Conservation (phyloP, 2,888 invertebrate genomes). For the Leptarthrus brevirostris region DNA sequence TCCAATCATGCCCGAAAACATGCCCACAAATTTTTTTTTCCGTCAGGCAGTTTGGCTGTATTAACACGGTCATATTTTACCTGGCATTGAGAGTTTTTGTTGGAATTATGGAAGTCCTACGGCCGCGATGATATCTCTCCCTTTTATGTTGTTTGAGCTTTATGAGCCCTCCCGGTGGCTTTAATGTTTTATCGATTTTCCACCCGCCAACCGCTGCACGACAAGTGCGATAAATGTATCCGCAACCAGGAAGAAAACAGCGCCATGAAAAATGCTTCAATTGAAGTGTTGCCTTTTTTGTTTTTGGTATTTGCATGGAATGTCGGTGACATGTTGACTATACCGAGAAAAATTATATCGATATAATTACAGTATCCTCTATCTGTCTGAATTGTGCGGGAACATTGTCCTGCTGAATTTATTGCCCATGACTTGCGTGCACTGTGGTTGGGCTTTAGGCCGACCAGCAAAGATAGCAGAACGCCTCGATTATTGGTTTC, state of each 20-base stretch:
- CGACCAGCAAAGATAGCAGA: not conserved
- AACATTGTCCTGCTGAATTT: not conserved
- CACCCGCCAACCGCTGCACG: not conserved
- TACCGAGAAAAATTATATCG: not conserved
- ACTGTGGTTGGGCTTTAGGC: not conserved
- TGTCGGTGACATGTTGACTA: not conserved
- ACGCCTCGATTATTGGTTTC: conserved; percentile 12
- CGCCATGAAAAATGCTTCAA: conserved; percentile 21
- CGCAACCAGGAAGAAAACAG: conserved; percentile 5
- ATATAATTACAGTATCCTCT: not conserved
- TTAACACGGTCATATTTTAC: conserved; percentile 39
- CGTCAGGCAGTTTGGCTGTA: conserved; percentile 11
- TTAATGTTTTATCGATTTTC: conserved; percentile 43
- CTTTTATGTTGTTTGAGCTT: conserved; percentile 12
- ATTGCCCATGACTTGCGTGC: not conserved
- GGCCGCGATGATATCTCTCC: not conserved
- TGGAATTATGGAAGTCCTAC: not conserved
- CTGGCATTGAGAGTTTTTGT: conserved; percentile 1
- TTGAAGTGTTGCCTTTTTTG: conserved; percentile 6
- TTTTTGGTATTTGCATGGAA: not conserved
- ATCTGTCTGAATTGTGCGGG: not conserved
- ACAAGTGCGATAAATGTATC: conserved; percentile 39
- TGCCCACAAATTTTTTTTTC: not conserved
- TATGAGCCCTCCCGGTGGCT: conserved; percentile 32
- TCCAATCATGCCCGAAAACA: conserved; percentile 21